These are phyloP conservation scores for Alexandromys fortis DNA, from an alignment of 2,113 vertebrate species.

Conservation along the genomic window DNA sequence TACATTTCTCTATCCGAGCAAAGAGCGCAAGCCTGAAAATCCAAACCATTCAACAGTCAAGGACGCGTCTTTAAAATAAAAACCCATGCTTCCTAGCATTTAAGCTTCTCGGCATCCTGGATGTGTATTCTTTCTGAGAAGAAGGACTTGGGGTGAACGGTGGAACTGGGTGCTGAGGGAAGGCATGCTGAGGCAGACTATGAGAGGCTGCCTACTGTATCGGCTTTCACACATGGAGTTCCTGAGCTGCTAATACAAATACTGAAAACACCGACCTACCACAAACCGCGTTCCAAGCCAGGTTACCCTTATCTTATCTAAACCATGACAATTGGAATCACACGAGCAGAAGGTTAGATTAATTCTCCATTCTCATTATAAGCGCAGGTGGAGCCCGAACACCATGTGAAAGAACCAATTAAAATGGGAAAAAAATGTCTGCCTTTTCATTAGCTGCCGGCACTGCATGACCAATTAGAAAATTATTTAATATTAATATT, in stretches of 20 bases:
- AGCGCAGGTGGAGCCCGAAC: constrained; percentile 94
- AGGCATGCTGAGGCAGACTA: not conserved
- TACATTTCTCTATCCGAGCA: constrained; percentile 23
- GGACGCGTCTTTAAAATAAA: constrained; percentile 61
- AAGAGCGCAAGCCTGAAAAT: constrained; percentile 61
- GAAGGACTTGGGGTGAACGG: constrained; percentile 69
- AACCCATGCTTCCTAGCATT: constrained; percentile 32
- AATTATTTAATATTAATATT: constrained; percentile 95
- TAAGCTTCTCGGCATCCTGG: constrained; percentile 51
- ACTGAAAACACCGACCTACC: constrained; percentile 70
- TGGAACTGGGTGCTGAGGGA: constrained; percentile 46
- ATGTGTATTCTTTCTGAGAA: constrained; percentile 49
- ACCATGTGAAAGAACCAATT: constrained; percentile 96
- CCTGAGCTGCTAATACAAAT: constrained; percentile 76
- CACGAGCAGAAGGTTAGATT: constrained; percentile 92
- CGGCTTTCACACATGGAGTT: constrained; percentile 69
- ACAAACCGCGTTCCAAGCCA: constrained; percentile 84
- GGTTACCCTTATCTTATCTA: constrained; percentile 89
- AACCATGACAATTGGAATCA: constrained; percentile 91
- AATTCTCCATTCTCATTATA: constrained; percentile 95
- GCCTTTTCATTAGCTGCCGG: constrained; percentile 96
- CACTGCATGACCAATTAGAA: constrained; percentile 96
- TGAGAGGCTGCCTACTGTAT: constrained; percentile 62
- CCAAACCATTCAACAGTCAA: constrained; percentile 33
- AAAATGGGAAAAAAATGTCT: constrained; percentile 91